Evolutionary conservation across 2,113 vertebrate species (phyloP).

Genomic region (Dendropsophus ebraccatus): DNA sequence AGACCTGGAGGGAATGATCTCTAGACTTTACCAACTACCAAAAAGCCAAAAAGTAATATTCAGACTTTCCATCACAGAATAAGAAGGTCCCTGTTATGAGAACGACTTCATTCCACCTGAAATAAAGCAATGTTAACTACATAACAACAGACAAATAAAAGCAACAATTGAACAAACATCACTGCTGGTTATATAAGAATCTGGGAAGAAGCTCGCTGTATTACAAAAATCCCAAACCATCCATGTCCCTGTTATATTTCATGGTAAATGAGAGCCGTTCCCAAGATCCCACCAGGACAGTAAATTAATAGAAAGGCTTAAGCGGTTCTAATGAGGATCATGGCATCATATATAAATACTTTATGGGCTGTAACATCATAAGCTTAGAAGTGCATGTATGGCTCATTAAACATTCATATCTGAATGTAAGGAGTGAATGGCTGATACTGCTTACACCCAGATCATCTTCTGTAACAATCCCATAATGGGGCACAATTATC

Average conservation of each 20-base stretch:
- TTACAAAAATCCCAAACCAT: background rate
- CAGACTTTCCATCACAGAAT: background rate
- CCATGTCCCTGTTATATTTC: background rate
- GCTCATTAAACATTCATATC: background rate
- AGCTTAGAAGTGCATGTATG: slow-evolving; percentile 14
- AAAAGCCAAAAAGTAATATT: background rate
- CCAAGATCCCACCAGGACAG: background rate
- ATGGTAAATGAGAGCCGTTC: background rate
- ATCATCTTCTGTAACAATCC: slow-evolving; percentile 28
- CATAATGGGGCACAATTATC: slow-evolving; percentile 22
- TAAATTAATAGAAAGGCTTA: slow-evolving; percentile 3
- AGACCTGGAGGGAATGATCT: background rate
- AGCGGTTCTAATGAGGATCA: background rate
- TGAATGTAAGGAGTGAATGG: background rate
- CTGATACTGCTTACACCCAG: background rate
- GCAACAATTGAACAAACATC: background rate
- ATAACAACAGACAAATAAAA: background rate
- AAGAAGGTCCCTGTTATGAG: background rate
- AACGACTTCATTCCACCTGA: background rate
- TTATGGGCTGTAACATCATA: slow-evolving; percentile 26
- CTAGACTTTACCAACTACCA: background rate
- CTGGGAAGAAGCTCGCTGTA: background rate
- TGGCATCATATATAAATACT: background rate
- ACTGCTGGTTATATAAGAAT: background rate
- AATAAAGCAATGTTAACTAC: background rate